phyloP scores from a whole-genome alignment of 1,140 invertebrate species.

The Aradophagus sp. region DNA sequence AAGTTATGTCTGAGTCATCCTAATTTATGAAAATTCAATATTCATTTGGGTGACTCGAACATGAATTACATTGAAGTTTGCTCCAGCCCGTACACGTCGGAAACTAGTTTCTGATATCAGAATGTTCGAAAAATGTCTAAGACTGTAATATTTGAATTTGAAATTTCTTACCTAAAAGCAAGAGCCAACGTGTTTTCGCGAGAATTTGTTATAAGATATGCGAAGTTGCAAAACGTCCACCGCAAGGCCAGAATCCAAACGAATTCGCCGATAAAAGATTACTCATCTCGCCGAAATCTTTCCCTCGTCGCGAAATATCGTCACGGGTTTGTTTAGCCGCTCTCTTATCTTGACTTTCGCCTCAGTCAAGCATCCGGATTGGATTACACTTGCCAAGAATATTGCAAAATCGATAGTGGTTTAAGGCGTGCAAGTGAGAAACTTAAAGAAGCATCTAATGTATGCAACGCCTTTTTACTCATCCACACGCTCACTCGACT shows the following conservation, averaged over 20 bases:
- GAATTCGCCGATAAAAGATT: constrained; percentile 41
- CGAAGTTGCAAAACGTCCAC: constrained; percentile 33
- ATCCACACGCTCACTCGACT: constrained; percentile 7
- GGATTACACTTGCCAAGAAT: constrained; percentile 53
- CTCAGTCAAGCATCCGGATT: constrained; percentile 43
- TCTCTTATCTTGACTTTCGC: constrained; percentile 44
- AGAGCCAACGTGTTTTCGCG: too few species aligned
- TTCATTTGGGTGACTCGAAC: too few species aligned
- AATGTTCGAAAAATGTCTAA: too few species aligned
- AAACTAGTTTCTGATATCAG: too few species aligned
- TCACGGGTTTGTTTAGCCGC: constrained; percentile 50
- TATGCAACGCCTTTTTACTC: constrained; percentile 22
- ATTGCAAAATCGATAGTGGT: constrained; percentile 50
- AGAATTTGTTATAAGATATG: constrained; percentile 24
- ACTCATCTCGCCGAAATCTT: constrained; percentile 40
- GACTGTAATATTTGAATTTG: not conserved
- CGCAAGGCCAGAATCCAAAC: constrained; percentile 19
- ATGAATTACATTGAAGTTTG: too few species aligned
- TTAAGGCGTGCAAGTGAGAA: constrained; percentile 38
- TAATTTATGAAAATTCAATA: too few species aligned
- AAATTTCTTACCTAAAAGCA: too few species aligned
- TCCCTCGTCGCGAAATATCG: constrained; percentile 36
- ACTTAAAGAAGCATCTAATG: constrained; percentile 37
- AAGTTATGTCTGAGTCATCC: too few species aligned
- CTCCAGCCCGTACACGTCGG: too few species aligned